Conservation (phyloP, 1,140 invertebrate genomes). For the Phocides pigmalion region DNA sequence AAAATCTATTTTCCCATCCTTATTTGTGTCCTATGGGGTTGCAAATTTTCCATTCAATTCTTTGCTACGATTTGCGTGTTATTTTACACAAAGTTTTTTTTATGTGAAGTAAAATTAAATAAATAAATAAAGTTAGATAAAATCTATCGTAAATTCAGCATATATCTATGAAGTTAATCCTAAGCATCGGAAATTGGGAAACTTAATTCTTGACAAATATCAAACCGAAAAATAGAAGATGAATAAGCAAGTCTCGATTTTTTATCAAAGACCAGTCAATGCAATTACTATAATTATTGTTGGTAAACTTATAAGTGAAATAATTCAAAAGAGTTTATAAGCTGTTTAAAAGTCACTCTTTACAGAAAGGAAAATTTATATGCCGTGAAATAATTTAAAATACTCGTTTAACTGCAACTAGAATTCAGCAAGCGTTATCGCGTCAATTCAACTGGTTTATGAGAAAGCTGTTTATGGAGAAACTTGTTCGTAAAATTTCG, state of each 20-base stretch:
- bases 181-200: no score
- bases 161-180: no score
- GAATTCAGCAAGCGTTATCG: constrained; percentile 55
- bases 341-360: neutral
- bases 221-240: no score
- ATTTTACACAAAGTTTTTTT: no score
- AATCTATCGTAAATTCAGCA: no score
- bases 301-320: neutral
- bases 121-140: no score
- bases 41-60: neutral
- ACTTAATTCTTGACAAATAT: no score
- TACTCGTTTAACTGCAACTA: constrained; percentile 49
- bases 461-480: constrained; percentile 44
- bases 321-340: neutral
- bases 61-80: no score
- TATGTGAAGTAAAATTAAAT: no score
- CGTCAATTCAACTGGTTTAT: constrained; percentile 50
- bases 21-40: neutral
- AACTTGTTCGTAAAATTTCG: constrained; percentile 65
- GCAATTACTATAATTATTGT: neutral
- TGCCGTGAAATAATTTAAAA: neutral
- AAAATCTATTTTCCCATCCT: constrained; percentile 42
- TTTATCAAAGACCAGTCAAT: no score
- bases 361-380: neutral
- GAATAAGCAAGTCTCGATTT: no score